These are phyloP conservation scores for Seriola quinqueradiata DNA, from an alignment of 2,113 vertebrate species.

Conservation along the genomic window DNA sequence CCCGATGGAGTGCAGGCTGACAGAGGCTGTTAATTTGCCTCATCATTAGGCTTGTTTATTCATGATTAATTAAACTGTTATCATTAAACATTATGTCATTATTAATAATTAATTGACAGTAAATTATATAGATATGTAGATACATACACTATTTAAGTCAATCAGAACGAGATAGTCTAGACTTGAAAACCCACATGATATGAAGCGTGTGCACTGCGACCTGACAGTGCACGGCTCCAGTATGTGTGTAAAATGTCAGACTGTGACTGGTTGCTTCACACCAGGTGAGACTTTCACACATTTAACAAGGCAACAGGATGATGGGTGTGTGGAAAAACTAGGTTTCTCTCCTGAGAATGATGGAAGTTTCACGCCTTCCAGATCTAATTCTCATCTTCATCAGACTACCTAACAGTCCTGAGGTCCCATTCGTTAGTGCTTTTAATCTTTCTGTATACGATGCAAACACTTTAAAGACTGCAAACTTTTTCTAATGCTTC, in stretches of 20 bases:
- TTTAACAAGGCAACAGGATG: slow-evolving; percentile 50
- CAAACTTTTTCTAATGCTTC: neutral
- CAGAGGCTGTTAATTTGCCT: neutral
- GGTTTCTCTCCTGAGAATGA: slow-evolving; percentile 20
- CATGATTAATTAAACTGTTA: neutral
- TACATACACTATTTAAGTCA: neutral
- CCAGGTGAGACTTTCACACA: slow-evolving; percentile 47
- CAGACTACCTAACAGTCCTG: neutral
- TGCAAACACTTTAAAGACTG: neutral
- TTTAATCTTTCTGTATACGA: neutral
- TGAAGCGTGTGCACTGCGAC: neutral
- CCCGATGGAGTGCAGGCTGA: too few species aligned
- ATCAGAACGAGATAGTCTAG: neutral
- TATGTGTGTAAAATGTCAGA: slow-evolving; percentile 21
- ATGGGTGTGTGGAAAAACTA: neutral
- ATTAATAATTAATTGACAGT: neutral
- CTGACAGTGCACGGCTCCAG: neutral
- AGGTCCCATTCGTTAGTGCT: too few species aligned
- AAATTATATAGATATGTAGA: too few species aligned
- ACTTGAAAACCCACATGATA: neutral
- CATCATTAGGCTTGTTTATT: neutral
- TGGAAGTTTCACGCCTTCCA: slow-evolving; percentile 5
- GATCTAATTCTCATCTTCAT: slow-evolving; percentile 13
- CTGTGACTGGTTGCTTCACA: slow-evolving; percentile 15
- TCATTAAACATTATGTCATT: too few species aligned